Conservation (phyloP, 2,888 invertebrate genomes). For the Marronus borbonicus region DNA sequence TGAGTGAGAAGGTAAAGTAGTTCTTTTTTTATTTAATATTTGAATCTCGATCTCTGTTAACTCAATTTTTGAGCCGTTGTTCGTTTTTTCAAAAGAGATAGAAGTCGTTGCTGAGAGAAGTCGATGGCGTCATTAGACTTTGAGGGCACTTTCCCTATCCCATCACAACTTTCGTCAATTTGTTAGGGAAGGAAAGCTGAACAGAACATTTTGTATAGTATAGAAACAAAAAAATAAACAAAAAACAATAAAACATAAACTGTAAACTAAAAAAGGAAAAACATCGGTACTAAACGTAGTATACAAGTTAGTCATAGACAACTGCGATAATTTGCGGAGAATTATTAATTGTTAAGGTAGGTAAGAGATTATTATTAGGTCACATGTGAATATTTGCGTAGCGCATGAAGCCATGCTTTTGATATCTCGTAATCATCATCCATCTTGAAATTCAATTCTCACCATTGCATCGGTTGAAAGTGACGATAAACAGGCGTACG, state of each 20-base stretch:
- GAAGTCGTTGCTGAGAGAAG: neutral
- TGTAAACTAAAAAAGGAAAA: slow-evolving; percentile 7
- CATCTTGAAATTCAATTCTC: slow-evolving; percentile 63
- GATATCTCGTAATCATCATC: slow-evolving; percentile 38
- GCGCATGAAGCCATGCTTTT: slow-evolving; percentile 63
- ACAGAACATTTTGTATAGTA: slow-evolving; percentile 55
- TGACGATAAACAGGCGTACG: slow-evolving; percentile 39
- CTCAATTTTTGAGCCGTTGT: slow-evolving; percentile 9
- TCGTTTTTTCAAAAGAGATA: neutral
- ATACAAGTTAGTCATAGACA: slow-evolving; percentile 17
- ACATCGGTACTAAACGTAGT: slow-evolving; percentile 1
- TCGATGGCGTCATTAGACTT: neutral
- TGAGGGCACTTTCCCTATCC: slow-evolving; percentile 86
- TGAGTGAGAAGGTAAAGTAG: slow-evolving; percentile 71
- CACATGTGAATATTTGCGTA: slow-evolving; percentile 52
- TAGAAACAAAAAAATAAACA: slow-evolving; percentile 61
- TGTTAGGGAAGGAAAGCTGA: slow-evolving; percentile 66
- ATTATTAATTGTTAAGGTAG: neutral
- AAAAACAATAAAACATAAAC: slow-evolving; percentile 45
- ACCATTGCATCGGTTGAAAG: slow-evolving; percentile 60
- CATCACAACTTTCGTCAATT: slow-evolving; percentile 71
- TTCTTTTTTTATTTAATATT: slow-evolving; percentile 37
- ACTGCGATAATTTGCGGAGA: slow-evolving; percentile 36
- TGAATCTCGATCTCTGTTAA: slow-evolving; percentile 50
- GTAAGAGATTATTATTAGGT: slow-evolving; percentile 3